Evolutionary conservation across 2,888 invertebrate species (phyloP).

Genomic region (Conomelus anceps): DNA sequence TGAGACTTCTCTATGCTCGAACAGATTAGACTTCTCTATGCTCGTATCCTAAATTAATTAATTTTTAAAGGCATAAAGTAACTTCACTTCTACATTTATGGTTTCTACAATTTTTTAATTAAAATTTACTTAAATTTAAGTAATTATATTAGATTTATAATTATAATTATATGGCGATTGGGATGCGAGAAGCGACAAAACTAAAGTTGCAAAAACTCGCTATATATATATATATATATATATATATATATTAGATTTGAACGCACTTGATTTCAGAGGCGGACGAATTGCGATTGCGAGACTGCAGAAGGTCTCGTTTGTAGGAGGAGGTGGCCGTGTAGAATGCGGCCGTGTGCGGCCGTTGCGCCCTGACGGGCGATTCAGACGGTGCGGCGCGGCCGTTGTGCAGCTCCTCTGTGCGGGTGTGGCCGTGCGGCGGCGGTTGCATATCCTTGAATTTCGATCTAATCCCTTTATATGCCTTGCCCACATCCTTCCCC

Average conservation of each 20-base stretch:
- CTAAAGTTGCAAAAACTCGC: no score
- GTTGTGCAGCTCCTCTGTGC: background rate
- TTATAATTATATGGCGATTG: background rate
- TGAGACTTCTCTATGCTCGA: no score
- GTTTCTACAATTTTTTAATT: no score
- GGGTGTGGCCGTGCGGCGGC: background rate
- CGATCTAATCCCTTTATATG: constrained; percentile 66
- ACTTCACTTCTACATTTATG: no score
- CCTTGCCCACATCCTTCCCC: constrained; percentile 68
- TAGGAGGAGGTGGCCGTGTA: constrained; percentile 26
- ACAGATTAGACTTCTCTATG: no score
- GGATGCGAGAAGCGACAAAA: no score
- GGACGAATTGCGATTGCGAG: background rate
- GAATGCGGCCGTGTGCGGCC: constrained; percentile 26
- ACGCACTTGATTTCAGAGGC: constrained; percentile 21
- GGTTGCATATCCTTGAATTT: constrained; percentile 45
- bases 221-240: constrained; percentile 1
- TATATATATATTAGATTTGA: background rate
- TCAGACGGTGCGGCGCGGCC: background rate
- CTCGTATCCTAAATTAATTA: no score
- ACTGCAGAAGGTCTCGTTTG: constrained; percentile 23
- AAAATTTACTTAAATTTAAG: no score
- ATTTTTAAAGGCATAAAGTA: no score
- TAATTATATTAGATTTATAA: background rate
- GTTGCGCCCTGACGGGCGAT: constrained; percentile 2